Base-by-base conservation (phyloP, 1,140 invertebrate genomes). In the Solen grandis region DNA sequence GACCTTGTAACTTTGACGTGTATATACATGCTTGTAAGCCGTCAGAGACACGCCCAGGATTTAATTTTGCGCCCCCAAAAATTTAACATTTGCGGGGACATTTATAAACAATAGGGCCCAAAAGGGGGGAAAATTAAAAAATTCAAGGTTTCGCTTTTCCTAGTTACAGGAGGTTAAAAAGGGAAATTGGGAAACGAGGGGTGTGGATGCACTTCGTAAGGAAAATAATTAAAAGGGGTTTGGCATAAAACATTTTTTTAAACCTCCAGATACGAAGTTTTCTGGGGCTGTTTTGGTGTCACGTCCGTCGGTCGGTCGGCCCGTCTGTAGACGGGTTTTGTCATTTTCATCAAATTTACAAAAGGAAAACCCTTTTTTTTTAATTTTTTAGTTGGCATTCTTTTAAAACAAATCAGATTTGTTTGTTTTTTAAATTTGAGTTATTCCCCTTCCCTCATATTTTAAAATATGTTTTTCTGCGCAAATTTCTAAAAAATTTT, bases 161-260 rank as follows among this genome's bases (percentile, higher is more conserved):
- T 74, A 60, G 70, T 74, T 2, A 74, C 70, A 10, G 70, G 70
- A 29, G 70, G 70, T 41, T 74, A 57, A 50, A 2, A 8, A 1
- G 70, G 70, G 2, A 74, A n/a, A n/a, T n/a, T n/a, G 59, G 22
- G 70, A 57, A 19, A 27, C 29, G 5, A 57, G 70, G 2, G 59
- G 70, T 27, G 70, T 62, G 16, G 70, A 74, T 50, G 57, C 62
- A 16, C 50, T 74, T 3, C 31, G 70, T 74, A 62, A 68, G n/a
- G 10, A 2, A 5, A 10, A 27, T 57, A 57, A 8, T 22, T 8
- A 22, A 5, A 57, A 22, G 29, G 29, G n/a, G 22, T 8, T 19
- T 57, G n/a, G n/a, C 8, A 19, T 19, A n/a, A 10, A 25, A 13
- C 27, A 13, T 13, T 59, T 59, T 59, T n/a, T n/a, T n/a, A n/a